A percentile compares a stretch with the other conserved stretches of the same genome.
Evolutionary conservation across 2,888 invertebrate genomes (phyloP).

Genomic region (Mimachlamys varia): DNA sequence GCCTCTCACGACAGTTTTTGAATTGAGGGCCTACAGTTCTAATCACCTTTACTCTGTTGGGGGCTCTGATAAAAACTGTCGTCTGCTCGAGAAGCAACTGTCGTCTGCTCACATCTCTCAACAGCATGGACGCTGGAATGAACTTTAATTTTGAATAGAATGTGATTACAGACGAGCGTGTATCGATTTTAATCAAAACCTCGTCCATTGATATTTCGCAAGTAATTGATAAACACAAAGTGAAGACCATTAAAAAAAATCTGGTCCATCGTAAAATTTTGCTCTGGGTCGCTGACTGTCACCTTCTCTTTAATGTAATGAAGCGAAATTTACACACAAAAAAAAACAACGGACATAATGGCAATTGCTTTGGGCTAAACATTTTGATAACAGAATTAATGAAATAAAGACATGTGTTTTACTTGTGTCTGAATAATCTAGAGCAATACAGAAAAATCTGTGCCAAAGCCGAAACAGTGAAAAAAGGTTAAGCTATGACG

Average conservation of each 20-base stretch:
- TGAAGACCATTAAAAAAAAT: background rate
- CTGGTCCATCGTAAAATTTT: constrained; percentile 10
- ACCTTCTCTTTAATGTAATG: background rate
- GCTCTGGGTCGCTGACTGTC: background rate
- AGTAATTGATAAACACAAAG: background rate
- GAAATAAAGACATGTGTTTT: background rate
- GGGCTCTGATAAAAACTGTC: constrained; percentile 10
- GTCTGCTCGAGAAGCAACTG: constrained; percentile 12
- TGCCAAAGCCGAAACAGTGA: background rate
- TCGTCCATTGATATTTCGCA: background rate
- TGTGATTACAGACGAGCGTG: background rate
- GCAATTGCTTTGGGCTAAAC: background rate
- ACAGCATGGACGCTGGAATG: constrained; percentile 10
- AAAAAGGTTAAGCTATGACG: background rate
- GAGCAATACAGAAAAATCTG: background rate
- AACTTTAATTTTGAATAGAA: background rate
- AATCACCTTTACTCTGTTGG: background rate
- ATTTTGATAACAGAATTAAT: background rate
- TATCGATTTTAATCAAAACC: constrained; percentile 28
- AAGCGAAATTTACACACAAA: constrained; percentile 7
- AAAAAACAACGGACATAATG: background rate
- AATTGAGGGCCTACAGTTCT: background rate
- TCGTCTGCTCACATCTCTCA: background rate
- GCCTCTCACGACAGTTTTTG: background rate
- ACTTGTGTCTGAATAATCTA: background rate